Evolutionary conservation across 2,888 invertebrate species (phyloP), one percentile per base, ranked within the genome.

Genomic region (Limnephilus marmoratus): DNA sequence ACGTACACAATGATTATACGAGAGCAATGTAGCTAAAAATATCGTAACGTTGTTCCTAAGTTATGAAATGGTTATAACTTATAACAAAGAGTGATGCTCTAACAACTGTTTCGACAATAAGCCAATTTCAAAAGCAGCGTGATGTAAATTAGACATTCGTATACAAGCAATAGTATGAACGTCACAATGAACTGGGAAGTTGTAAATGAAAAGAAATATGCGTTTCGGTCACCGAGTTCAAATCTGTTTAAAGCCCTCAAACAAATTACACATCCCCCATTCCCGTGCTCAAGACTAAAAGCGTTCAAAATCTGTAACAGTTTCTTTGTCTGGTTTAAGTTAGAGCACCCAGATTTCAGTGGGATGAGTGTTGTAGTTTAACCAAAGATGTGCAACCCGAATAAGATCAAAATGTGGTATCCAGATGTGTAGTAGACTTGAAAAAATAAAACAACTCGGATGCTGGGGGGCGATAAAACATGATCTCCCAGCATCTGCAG

Each of bases 361-460:
- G 82, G 29, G 82, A 34, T 31, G 82, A 34, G 82, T 82, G 13
- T 31, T 82, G 34, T 34, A 82, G 34, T 82, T 82, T 12, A 34
- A 15, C 49, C 41, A 49, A 41, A 86, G 45, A 83, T 86, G 86
- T 86, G 41, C 49, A 29, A 86, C 45, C 86, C 86, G n/a, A 86
- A 86, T 86, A 86, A 86, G 45, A 45, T 86, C 45, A 29, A 86
- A 86, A 86, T 86, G 86, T 86, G 86, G 86, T 86, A 86, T 86
- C 86, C 86, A 86, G 86, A 86, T 49, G 86, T 86, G 86, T 12
- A 83, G 34, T 45, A 7, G 86, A 24, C 86, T 86, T 45, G 29
- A 45, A 86, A 86, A 86, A 86, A 86, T n/a, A 86, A 45, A 68
- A 68, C 68, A 68, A 68, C 68, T n/a, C 24, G 68, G 68, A 68